These are phyloP conservation scores for Drosophila rufa DNA, from an alignment of 1,140 invertebrate genomes.

Conservation along the genomic window DNA sequence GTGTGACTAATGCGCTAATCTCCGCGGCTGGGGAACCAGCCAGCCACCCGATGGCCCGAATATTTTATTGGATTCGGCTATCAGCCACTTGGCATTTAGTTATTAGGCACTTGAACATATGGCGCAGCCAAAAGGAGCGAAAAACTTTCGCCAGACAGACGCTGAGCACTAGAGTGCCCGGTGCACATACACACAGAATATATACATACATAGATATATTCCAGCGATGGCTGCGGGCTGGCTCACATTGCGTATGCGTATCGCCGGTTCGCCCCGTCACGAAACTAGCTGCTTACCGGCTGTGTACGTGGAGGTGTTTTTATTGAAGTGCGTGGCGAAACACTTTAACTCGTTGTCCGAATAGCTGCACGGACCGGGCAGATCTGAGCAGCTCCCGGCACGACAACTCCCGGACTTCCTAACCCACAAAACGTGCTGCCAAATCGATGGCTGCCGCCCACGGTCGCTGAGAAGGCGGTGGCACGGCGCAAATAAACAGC, in stretches of 20 bases:
- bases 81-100: slow-evolving; percentile 54
- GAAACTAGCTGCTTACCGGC: slow-evolving; percentile 51
- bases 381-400: slow-evolving; percentile 22
- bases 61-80: slow-evolving; percentile 61
- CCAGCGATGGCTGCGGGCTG: slow-evolving; percentile 39
- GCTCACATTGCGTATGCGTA: slow-evolving; percentile 75
- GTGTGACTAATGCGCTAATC: slow-evolving; percentile 63
- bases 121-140: slow-evolving; percentile 26
- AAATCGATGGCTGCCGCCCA: slow-evolving; percentile 40
- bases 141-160: slow-evolving; percentile 52
- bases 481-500: slow-evolving; percentile 10
- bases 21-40: slow-evolving; percentile 22
- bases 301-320: slow-evolving; percentile 75
- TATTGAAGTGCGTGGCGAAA: slow-evolving; percentile 81
- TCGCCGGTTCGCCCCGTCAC: slow-evolving; percentile 63
- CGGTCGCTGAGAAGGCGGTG: slow-evolving; percentile 3
- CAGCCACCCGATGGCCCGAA: slow-evolving; percentile 23
- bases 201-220: neutral
- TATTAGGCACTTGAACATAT: slow-evolving; percentile 74
- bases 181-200: slow-evolving; percentile 41
- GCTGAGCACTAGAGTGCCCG: slow-evolving; percentile 45
- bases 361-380: slow-evolving; percentile 48
- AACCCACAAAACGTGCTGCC: slow-evolving; percentile 45
- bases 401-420: slow-evolving; percentile 16
- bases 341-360: slow-evolving; percentile 74